Base-by-base conservation (phyloP, 2,797 vertebrate genomes). In the Sebastes jordani region DNA sequence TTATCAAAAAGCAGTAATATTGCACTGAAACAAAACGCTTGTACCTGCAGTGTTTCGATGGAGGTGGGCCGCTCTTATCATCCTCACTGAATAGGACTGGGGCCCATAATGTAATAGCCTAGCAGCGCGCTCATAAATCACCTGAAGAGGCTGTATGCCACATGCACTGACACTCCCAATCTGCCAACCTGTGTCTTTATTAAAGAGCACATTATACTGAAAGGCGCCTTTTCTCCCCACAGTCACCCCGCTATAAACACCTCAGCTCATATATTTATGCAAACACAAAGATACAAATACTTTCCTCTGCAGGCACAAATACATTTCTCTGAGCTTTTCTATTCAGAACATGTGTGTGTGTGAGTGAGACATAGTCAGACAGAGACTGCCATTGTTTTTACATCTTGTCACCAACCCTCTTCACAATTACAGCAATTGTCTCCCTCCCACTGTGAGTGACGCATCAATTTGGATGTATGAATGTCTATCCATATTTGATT, bases 171-270 rank as follows among this genome's bases (percentile, higher is more conserved):
- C 93, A 94, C 84, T 81, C 91, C 92, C 92, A 92, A 94, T 92
- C 91, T 93, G 88, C 89, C 85, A 92, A 91, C 87, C 79, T 79
- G 89, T 84, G 92, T 94, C 94, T 95, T 95, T 94, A 95, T 95
- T 95, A 95, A 93, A 92, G 86, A 89, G 55, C 89, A 70, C 75
- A 91, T 92, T 87, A 85, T 29, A 83, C 60, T 78, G 91, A 76
- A 74, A 77, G 78, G 75, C 1, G 11, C 54, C 61, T 56, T 70
- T 56, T 22, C 13, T 29, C 9, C 52, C 56, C 30, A 36, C 59
- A 61, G 65, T 20, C 58, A 3, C 18, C 60, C 23, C 2, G 22
- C 71, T 65, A 27, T 38, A 79, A 84, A 86, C 22, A 38, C 66
- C 76, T 60, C 61, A 29, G 3, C 66, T 60, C 81, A 80, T 56